Base-by-base conservation (phyloP, 2,113 vertebrate species). In the Hystrix cristata region DNA sequence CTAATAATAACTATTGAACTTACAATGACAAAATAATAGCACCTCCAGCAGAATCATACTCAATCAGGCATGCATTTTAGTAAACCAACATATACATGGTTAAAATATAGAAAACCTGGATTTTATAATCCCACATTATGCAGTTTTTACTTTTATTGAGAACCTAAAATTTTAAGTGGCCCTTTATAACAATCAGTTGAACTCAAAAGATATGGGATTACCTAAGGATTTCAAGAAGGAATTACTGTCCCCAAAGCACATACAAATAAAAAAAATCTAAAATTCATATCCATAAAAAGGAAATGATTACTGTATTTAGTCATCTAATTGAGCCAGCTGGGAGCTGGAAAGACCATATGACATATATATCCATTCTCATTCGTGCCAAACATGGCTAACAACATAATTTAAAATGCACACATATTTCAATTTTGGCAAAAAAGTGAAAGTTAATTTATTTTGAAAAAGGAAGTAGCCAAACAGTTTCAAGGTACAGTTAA, bases 361-460 rank as follows among this genome's bases (percentile, higher is more conserved):
- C 18, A 92, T 72, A 57, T 13, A n/a, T n/a, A 72, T 89, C 16
- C 18, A 93, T 87, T 94, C 92, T 96, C 38, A 62, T 51, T 86
- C 86, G 8, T 19, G 7, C 2, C 69, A 83, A 96, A 43, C 4
- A 87, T 83, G 64, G 11, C 31, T 95, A 69, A 51, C 43, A 85
- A 84, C 27, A 89, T 55, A 51, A 25, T 82, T 87, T 72, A 83
- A n/a, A 95, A 79, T 67, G 3, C 4, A 55, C 27, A 55, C 6
- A 34, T 64, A 69, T 29, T 85, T 84, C 31, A 88, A 10, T n/a
- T 85, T 95, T 79, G 59, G 1, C 18, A 71, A 94, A 93, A 74
- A 80, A 86, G 15, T 92, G 43, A 89, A 93, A 95, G 13, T 53
- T 72, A 57, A 27, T 83, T 83, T 83, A 87, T 51, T 82, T 96